Conservation (phyloP, 2,888 invertebrate genomes). For the Drosophila koepferae region DNA sequence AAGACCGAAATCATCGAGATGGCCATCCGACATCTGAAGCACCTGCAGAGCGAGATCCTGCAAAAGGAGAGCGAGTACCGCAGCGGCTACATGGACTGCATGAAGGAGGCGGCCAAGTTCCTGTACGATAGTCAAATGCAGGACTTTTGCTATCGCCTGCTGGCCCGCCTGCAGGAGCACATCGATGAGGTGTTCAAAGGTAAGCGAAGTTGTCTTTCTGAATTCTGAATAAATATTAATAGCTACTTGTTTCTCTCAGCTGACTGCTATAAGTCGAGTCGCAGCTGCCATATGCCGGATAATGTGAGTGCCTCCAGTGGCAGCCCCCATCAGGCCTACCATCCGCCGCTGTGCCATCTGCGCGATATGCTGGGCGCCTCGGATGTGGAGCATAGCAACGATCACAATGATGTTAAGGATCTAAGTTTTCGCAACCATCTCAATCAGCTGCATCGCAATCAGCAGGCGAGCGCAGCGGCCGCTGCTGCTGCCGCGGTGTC, state of each 20-base stretch:
- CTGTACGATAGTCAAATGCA: constrained; percentile 95
- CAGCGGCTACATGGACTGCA: constrained; percentile 95
- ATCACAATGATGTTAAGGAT: constrained; percentile 85
- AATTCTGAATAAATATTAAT: neutral
- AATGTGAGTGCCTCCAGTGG: constrained; percentile 87
- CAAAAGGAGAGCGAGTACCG: constrained; percentile 87
- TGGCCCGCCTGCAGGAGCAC: constrained; percentile 93
- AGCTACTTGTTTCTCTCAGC: constrained; percentile 55
- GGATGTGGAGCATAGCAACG: constrained; percentile 84
- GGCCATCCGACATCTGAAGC: constrained; percentile 97
- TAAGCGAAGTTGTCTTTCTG: constrained; percentile 66
- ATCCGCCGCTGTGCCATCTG: constrained; percentile 85
- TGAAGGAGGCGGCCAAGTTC: constrained; percentile 95
- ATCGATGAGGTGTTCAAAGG: constrained; percentile 89
- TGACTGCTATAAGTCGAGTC: constrained; percentile 83
- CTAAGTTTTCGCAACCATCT: constrained; percentile 84
- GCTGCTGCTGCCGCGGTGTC: constrained; percentile 61
- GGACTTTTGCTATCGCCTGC: constrained; percentile 91
- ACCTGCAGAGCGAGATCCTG: constrained; percentile 89
- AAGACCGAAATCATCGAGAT: constrained; percentile 99
- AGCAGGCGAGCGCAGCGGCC: constrained; percentile 55
- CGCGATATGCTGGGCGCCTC: constrained; percentile 85
- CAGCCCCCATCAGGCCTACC: constrained; percentile 85
- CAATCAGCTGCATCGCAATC: constrained; percentile 81
- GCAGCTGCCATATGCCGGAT: constrained; percentile 85